These are phyloP conservation scores for Pseudomyrmex sp. DNA, from an alignment of 1,140 invertebrate species.

Conservation along the genomic window DNA sequence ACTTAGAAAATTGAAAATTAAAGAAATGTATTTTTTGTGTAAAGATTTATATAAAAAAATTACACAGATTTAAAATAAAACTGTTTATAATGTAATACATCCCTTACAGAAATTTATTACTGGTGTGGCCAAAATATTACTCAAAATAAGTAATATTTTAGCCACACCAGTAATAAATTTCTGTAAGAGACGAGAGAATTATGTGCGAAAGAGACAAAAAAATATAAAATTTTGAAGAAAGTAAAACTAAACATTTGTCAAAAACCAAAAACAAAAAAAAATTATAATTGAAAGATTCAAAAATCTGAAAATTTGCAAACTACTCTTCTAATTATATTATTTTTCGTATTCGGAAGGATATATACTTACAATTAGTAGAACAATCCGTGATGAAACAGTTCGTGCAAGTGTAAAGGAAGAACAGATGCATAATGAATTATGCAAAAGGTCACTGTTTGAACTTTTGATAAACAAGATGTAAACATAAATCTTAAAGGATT, in stretches of 20 bases:
- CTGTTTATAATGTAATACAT: no score
- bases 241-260: background rate
- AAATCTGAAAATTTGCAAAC: background rate
- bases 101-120: no score
- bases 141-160: no score
- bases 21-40: no score
- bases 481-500: constrained; percentile 67
- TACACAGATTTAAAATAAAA: no score
- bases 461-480: constrained; percentile 77
- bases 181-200: no score
- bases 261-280: background rate
- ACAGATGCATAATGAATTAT: constrained; percentile 76
- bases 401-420: constrained; percentile 32
- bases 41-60: no score
- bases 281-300: background rate
- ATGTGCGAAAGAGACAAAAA: no score
- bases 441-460: constrained; percentile 75
- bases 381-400: constrained; percentile 5
- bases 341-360: no score
- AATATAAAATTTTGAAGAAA: background rate
- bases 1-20: no score
- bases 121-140: no score
- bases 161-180: no score
- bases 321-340: background rate
- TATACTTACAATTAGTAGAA: background rate